phyloP scores from a whole-genome alignment of 2,113 vertebrate genomes.

The Corvus moneduloides region DNA sequence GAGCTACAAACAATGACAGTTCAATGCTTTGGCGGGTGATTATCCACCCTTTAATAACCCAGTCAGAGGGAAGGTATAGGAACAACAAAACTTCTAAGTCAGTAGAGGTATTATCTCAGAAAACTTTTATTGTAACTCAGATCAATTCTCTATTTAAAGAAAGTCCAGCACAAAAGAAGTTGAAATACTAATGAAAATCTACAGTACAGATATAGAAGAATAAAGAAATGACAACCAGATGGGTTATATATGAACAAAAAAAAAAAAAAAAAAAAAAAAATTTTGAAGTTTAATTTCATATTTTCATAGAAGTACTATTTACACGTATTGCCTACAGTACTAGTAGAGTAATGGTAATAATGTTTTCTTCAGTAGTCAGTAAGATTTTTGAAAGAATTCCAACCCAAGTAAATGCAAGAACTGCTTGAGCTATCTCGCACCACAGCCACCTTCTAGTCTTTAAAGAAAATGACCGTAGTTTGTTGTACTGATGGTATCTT shows the following conservation, averaged over 20 bases:
- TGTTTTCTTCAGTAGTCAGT: background rate
- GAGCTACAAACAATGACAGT: background rate
- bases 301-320: background rate
- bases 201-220: background rate
- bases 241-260: background rate
- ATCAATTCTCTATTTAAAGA: background rate
- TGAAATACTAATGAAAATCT: background rate
- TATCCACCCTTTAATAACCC: background rate
- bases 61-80: background rate
- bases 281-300: background rate
- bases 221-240: background rate
- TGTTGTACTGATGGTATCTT: background rate
- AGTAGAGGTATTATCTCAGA: background rate
- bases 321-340: background rate
- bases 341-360: background rate
- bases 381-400: background rate
- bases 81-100: background rate
- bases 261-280: background rate
- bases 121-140: background rate
- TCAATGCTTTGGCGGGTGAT: background rate
- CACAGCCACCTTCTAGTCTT: background rate
- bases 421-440: background rate
- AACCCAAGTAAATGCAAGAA: background rate
- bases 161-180: background rate
- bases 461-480: background rate